Conservation (phyloP, 2,888 invertebrate genomes). For the Drosophila subquinaria region DNA sequence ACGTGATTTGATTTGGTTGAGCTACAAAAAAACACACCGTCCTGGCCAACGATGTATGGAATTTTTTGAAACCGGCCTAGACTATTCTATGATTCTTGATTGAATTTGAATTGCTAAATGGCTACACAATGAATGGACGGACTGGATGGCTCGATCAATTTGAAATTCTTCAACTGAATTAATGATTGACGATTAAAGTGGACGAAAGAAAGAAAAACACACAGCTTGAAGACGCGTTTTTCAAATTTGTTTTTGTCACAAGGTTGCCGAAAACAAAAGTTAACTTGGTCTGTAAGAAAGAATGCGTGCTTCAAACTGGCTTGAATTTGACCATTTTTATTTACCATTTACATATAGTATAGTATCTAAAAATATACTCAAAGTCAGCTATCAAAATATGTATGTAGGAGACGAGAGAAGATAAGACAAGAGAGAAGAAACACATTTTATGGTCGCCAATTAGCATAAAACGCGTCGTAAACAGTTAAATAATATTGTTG, state of each 20-base stretch:
- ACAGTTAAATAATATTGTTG: conserved; percentile 81
- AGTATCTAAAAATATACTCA: conserved; percentile 54
- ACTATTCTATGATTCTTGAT: conserved; percentile 53
- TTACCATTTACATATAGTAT: conserved; percentile 19
- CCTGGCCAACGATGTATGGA: conserved; percentile 37
- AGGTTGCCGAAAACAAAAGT: conserved; percentile 66
- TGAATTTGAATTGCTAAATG: conserved; percentile 80
- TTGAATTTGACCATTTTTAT: conserved; percentile 3
- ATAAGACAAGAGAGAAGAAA: conserved; percentile 24
- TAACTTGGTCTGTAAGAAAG: conserved; percentile 20
- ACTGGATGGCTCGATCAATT: conserved; percentile 50
- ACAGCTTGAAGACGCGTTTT: conserved; percentile 43
- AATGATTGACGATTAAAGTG: conserved; percentile 63
- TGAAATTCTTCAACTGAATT: conserved; percentile 66
- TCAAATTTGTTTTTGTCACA: conserved; percentile 51
- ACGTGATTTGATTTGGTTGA: conserved; percentile 72
- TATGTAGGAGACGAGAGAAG: conserved; percentile 15
- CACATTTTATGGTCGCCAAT: conserved; percentile 68
- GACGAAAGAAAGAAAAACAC: conserved; percentile 49
- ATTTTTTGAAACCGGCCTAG: conserved; percentile 47
- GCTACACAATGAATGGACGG: conserved; percentile 53
- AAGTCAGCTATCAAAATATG: conserved; percentile 45
- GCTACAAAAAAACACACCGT: conserved; percentile 28
- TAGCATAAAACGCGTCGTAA: conserved; percentile 78
- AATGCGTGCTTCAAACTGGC: conserved; percentile 30